Evolutionary conservation across 2,113 vertebrate genomes (phyloP), one percentile per base, ranked within the genome.

Genomic region (Echinops telfairi): DNA sequence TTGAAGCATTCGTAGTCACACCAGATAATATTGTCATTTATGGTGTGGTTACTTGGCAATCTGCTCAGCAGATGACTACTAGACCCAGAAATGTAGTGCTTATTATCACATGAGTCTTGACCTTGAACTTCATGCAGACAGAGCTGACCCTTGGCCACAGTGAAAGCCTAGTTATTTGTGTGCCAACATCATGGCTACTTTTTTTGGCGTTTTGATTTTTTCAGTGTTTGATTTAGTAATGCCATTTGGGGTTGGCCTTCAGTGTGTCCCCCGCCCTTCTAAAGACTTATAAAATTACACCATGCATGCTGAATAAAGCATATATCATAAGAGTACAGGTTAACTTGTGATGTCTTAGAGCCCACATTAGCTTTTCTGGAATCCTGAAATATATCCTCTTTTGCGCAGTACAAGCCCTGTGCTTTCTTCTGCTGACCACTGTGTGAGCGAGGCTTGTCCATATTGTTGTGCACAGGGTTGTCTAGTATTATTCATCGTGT

Each of bases 1-100:
- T 14, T 91, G 76, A 92, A 84, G 23, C 77, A 27, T 86, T 36
- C 7, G 62, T 19, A 90, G 66, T 68, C 75, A 47, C 71, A 70
- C 62, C 75, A 92, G 15, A 31, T 71, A 75, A 27, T 64, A 23
- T n/a, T 90, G 14, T 75, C 47, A 43, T 76, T 84, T 90, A 7
- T 64, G 47, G 29, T 53, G 22, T 68, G n/a, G 8, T 29, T 23
- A 7, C 23, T 43, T 83, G 80, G 9, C 19, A 17, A 2, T 15
- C 6, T 58, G 57, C 53, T 58, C 20, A 64, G 73, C 58, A 60
- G 75, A 19, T 40, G 70, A 85, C 53, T 92, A 38, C 14, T 9
- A 10, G 2, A 40, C 25, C 36, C 33, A 17, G 19, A 33, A 15
- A 7, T 11, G 47, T n/a, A 86, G 5, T 29, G 25, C 27, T 12